These are phyloP conservation scores for Gnathonemus echidnorhynchus DNA, from an alignment of 2,113 vertebrate species.

Conservation along the genomic window DNA sequence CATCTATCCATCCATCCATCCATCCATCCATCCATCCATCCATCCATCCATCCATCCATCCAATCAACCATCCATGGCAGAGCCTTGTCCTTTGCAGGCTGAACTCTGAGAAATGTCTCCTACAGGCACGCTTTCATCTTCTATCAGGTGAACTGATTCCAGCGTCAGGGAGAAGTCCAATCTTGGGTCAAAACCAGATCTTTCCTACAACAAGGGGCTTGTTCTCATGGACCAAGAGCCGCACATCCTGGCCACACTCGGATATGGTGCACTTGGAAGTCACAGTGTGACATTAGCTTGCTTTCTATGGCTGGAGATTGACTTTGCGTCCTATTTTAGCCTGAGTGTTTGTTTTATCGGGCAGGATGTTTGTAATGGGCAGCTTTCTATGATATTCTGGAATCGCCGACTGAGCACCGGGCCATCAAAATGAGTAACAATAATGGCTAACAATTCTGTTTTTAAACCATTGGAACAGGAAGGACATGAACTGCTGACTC, in stretches of 20 bases:
- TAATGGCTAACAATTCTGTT: not conserved
- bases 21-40: not conserved
- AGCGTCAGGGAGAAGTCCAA: not conserved
- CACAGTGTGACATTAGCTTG: not conserved
- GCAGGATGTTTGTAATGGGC: conserved; percentile 31
- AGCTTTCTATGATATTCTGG: not conserved
- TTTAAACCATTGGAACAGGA: not conserved
- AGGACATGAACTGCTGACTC: not conserved
- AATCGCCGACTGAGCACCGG: not conserved
- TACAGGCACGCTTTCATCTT: not conserved
- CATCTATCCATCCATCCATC: not conserved
- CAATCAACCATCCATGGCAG: not conserved
- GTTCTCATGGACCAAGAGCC: not conserved
- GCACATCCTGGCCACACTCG: not conserved
- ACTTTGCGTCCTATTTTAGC: not conserved
- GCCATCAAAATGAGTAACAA: not conserved
- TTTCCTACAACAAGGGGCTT: not conserved
- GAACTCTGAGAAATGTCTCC: not conserved
- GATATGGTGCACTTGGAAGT: not conserved
- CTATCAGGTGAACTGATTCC: not conserved
- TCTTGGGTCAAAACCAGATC: not conserved
- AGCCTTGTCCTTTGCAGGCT: not conserved
- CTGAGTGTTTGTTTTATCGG: conserved; percentile 15
- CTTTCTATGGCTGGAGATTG: not conserved
- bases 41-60: not conserved